Evolutionary conservation across 2,797 vertebrate genomes (phyloP), one percentile per base, ranked within the genome.

Genomic region (Menidia menidia): DNA sequence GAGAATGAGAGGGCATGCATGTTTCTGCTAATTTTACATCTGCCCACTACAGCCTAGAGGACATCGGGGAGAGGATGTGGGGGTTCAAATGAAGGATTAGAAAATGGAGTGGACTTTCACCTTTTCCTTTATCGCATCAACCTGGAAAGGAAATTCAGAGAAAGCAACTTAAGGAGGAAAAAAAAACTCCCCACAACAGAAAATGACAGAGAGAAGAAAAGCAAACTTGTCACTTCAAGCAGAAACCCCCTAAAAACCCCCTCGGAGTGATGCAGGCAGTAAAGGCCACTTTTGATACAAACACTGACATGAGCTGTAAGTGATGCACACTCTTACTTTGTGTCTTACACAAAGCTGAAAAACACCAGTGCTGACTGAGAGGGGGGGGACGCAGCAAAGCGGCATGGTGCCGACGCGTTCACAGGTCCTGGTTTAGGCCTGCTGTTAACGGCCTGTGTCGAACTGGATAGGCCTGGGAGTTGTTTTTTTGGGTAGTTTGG

Each of bases 81-180:
- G 81, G 88, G 88, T 75, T 88, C 87, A 96, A 96, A 97, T 85
- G 84, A 88, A 88, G 77, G 78, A 88, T 88, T 95, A 96, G 95
- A 96, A 98, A 97, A 94, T 92, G 96, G 95, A 97, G 96, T 96
- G 94, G 95, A 97, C 96, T 96, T 97, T 99, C 98, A 99, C 98
- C 98, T 99, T 99, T 98, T 99, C 97, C 97, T 99, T 98, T 97
- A 99, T 98, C 95, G 97, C 97, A 98, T 99, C 97, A 98, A 99
- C 98, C 98, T 99, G 98, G 95, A 95, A 95, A 92, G 93, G 90
- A 95, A 94, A 94, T 95, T 94, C 93, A 95, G 93, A 95, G 91
- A 94, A 25, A 85, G 94, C 93, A 98, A 97, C 97, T 98, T 98
- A 97, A 92, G 95, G 96, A 96, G 87, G 91, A 89, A 93, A 91